phyloP scores from a whole-genome alignment of 2,113 vertebrate species.

The Polyodon spathula region DNA sequence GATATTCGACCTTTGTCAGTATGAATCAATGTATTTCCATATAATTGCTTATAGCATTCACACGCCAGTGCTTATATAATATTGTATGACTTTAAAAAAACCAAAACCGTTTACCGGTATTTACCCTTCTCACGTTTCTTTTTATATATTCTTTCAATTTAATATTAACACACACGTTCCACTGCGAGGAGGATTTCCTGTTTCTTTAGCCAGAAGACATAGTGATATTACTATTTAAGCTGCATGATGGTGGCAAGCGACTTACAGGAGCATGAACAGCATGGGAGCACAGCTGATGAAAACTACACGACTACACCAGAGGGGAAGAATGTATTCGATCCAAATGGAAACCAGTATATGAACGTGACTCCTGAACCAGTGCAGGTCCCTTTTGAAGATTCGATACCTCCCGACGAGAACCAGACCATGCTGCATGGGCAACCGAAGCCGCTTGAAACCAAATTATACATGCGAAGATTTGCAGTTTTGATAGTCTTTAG shows the following conservation, averaged over 20 bases:
- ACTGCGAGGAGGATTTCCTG: no score
- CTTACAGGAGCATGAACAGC: slow-evolving; percentile 47
- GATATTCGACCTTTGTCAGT: no score
- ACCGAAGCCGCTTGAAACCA: slow-evolving; percentile 26
- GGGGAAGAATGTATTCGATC: background rate
- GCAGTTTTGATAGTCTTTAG: slow-evolving; percentile 76
- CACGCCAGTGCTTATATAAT: no score
- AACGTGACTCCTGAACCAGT: slow-evolving; percentile 8
- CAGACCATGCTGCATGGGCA: slow-evolving; percentile 43
- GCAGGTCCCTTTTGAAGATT: slow-evolving; percentile 1
- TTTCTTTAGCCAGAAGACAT: no score
- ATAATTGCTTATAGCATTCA: no score
- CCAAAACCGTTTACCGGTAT: no score
- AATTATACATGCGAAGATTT: slow-evolving; percentile 64
- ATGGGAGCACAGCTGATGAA: slow-evolving; percentile 33
- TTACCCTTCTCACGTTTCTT: no score
- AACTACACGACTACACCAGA: background rate
- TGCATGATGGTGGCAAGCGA: slow-evolving; percentile 55
- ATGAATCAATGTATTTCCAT: no score
- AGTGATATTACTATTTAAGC: no score
- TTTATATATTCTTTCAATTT: no score
- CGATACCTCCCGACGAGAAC: slow-evolving; percentile 42
- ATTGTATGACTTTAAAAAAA: no score
- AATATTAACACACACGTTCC: no score
- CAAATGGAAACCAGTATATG: slow-evolving; percentile 4